Evolutionary conservation across 1,140 invertebrate genomes (phyloP).

Genomic region (Leucophenga varia): DNA sequence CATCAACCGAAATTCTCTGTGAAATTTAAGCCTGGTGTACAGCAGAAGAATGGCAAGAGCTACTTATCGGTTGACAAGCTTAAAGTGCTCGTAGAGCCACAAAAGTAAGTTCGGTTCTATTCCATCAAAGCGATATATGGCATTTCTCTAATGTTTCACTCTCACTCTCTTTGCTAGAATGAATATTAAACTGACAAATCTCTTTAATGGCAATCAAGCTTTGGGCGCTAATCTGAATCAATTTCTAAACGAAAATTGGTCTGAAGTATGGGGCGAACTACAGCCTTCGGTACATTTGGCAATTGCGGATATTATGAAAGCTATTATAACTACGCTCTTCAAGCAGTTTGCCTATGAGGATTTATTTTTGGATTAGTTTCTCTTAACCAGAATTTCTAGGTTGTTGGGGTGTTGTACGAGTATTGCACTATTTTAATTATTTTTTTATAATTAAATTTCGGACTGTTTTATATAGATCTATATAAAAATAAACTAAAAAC

Average conservation of each 20-base stretch:
- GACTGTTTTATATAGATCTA: too few species aligned
- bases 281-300: conserved; percentile 62
- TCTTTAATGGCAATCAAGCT: conserved; percentile 69
- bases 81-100: conserved; percentile 47
- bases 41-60: conserved; percentile 35
- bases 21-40: conserved; percentile 45
- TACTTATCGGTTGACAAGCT: conserved; percentile 44
- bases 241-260: conserved; percentile 66
- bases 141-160: too few species aligned
- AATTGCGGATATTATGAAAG: conserved; percentile 61
- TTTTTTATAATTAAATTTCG: too few species aligned
- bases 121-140: too few species aligned
- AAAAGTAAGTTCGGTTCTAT: conserved; percentile 29
- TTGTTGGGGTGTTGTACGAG: too few species aligned
- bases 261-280: conserved; percentile 60
- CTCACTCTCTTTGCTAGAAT: conserved; percentile 62
- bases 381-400: neutral
- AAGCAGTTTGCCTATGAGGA: conserved; percentile 51
- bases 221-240: conserved; percentile 64
- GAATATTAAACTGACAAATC: conserved; percentile 65
- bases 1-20: conserved; percentile 47
- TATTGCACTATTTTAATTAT: too few species aligned
- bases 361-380: conserved; percentile 28
- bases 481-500: too few species aligned
- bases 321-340: conserved; percentile 52